phyloP scores from a whole-genome alignment of 2,888 invertebrate species.

The Sphecodes monilicornis region DNA sequence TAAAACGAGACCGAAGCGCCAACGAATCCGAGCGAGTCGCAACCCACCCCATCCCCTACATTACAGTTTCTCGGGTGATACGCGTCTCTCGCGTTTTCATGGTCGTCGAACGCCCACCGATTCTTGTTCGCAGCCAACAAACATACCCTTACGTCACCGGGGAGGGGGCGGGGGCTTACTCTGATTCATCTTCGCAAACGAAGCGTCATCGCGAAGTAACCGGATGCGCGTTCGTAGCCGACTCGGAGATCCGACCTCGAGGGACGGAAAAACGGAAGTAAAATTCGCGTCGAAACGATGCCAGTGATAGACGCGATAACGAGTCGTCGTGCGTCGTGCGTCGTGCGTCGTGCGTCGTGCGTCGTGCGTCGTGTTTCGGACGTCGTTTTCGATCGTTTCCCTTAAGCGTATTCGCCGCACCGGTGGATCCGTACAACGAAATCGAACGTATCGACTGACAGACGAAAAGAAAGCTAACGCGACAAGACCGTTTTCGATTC shows the following conservation, averaged over 20 bases:
- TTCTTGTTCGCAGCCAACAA: slow-evolving; percentile 24
- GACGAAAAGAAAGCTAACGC: not conserved
- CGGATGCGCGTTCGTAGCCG: not conserved
- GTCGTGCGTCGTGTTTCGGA: not conserved
- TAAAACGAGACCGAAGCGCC: not conserved
- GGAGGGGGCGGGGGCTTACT: not conserved
- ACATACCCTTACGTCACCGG: slow-evolving; percentile 43
- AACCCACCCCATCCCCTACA: not conserved
- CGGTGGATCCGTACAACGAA: not conserved
- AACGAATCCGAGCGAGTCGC: not conserved
- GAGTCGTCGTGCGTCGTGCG: not conserved
- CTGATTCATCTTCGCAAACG: slow-evolving; percentile 70
- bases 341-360: not conserved
- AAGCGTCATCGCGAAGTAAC: slow-evolving; percentile 43
- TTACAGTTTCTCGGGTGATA: not conserved
- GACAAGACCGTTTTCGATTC: not conserved
- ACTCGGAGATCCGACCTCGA: not conserved
- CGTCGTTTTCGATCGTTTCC: not conserved
- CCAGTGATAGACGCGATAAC: not conserved
- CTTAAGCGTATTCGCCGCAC: not conserved
- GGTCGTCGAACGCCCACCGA: not conserved
- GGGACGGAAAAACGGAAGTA: not conserved
- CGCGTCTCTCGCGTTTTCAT: not conserved
- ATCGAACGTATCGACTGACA: not conserved
- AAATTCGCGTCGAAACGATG: not conserved